Evolutionary conservation across 2,797 vertebrate genomes (phyloP).

Genomic region (Sternarchorhynchus goeldii): DNA sequence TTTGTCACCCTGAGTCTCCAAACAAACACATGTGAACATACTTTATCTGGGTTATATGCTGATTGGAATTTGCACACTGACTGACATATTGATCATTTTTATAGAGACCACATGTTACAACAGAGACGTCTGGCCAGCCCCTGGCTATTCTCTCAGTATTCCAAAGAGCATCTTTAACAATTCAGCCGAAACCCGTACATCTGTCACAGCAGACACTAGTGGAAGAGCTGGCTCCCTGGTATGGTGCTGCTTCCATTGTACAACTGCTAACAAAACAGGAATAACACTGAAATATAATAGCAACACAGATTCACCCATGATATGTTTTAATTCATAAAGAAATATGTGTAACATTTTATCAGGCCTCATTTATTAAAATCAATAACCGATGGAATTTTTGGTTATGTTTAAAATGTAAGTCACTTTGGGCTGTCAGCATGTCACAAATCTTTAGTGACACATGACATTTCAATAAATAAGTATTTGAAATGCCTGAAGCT

Average conservation of each 20-base stretch:
- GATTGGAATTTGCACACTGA: constrained; percentile 36
- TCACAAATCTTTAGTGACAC: constrained; percentile 15
- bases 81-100: constrained; percentile 33
- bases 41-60: neutral
- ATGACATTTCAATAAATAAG: constrained; percentile 23
- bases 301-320: neutral
- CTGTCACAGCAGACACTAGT: constrained; percentile 6
- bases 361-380: neutral
- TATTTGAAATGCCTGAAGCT: neutral
- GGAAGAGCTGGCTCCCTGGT: neutral
- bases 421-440: neutral
- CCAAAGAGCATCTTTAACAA: neutral
- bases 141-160: neutral
- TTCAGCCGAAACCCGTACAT: neutral
- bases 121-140: constrained; percentile 1
- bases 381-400: constrained; percentile 15
- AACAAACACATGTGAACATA: constrained; percentile 7
- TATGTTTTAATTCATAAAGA: constrained; percentile 4
- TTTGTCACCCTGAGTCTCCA: constrained; percentile 23
- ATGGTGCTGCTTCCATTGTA: neutral
- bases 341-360: neutral
- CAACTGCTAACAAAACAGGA: neutral
- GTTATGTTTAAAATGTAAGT: neutral
- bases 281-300: neutral
- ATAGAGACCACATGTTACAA: constrained; percentile 14